Evolutionary conservation across 2,113 vertebrate genomes (phyloP), one percentile per base, ranked within the genome.

Genomic region (Zingel zingel): DNA sequence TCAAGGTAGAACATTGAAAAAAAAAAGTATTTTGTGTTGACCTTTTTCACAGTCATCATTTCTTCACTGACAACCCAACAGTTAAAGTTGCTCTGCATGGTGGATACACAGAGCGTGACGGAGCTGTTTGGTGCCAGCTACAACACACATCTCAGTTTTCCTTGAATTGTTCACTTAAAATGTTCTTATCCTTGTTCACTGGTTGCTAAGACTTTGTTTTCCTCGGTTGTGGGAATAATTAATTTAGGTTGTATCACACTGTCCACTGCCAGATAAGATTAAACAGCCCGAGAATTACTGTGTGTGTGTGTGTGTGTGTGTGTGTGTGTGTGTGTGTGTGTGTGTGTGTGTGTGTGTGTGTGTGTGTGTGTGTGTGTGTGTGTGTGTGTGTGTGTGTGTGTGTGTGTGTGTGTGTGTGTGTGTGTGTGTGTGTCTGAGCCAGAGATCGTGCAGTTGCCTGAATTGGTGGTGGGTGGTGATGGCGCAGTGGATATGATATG

Each of bases 151-250:
- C 57, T 62, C 57, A 18, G 23, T 50, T 74, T 47, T 30, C 1
- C 30, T 36, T 13, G 0, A 74, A 48, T 14, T 59, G 74, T 77
- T 83, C 79, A 65, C 61, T 43, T 47, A 7, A 75, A 43, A n/a
- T 66, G 16, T 58, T 75, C 72, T 81, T 75, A 76, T 82, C 69
- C 64, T 14, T 16, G 21, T 53, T 48, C 12, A 23, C 25, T 48
- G n/a, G 30, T 36, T 82, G 84, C 83, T 27, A 83, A 73, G 62
- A 77, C 39, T 50, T 83, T 82, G 43, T 69, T 87, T 89, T 65
- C n/a, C 36, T 5, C 15, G 36, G 30, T 56, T 79, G 13, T 67
- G 13, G 4, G 39, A 75, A 48, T 51, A 23, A 50, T 89, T 68
- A 3, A 70, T 82, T 69, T 64, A 27, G 21, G 51, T 50, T 79